A percentile compares a stretch with the other conserved stretches of the same genome.
Conservation (phyloP, 2,113 vertebrate genomes). For the Saccopteryx leptura region DNA sequence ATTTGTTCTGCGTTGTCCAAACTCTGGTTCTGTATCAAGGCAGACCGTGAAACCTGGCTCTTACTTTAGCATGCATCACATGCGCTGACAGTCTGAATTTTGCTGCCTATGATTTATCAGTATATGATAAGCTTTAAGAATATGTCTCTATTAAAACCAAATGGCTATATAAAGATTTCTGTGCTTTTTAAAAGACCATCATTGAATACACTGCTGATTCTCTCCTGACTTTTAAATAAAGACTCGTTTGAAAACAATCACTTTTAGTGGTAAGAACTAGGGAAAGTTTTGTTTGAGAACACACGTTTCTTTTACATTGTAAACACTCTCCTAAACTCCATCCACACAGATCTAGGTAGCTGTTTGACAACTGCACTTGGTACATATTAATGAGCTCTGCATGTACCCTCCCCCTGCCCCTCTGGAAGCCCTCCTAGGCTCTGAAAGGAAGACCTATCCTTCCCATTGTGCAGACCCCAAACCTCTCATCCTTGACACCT, state of each 20-base stretch:
- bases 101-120: background rate
- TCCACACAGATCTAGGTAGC: no score
- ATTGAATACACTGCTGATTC: background rate
- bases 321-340: background rate
- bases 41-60: background rate
- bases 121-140: background rate
- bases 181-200: background rate
- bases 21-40: background rate
- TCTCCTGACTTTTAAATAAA: background rate
- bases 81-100: background rate
- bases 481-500: background rate
- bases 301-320: background rate
- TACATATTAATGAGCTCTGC: background rate
- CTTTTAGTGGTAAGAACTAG: background rate
- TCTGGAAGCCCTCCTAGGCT: background rate
- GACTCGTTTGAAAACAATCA: background rate
- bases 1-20: background rate
- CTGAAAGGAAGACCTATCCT: background rate
- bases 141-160: conserved; percentile 12
- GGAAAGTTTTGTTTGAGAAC: background rate
- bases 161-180: background rate
- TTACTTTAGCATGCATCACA: background rate
- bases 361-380: background rate
- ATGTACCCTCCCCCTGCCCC: background rate
- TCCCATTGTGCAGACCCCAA: background rate